These are phyloP conservation scores for Pluvialis apricaria DNA, from an alignment of 2,113 vertebrate genomes.

Conservation along the genomic window DNA sequence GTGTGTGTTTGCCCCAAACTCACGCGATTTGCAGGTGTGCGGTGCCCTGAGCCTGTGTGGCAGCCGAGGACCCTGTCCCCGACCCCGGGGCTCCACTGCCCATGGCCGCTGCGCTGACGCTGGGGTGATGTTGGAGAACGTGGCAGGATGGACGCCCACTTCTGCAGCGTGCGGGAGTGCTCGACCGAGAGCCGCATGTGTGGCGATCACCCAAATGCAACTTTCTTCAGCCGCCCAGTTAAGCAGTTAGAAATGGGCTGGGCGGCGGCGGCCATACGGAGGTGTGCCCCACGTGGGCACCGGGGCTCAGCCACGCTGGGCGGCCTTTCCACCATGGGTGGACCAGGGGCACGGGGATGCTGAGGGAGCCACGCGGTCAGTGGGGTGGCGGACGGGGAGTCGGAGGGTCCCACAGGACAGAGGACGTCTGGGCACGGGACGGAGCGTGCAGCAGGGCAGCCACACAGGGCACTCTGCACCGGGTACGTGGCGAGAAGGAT, in stretches of 20 bases:
- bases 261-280: rapidly evolving
- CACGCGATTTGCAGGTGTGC: rapidly evolving
- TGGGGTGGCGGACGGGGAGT: too few species aligned
- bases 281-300: too few species aligned
- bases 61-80: background rate
- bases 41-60: background rate
- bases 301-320: rapidly evolving
- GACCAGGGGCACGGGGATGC: background rate
- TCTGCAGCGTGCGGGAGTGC: background rate
- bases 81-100: background rate
- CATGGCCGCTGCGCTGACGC: background rate
- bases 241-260: background rate
- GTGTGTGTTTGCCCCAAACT: background rate
- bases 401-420: too few species aligned
- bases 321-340: background rate
- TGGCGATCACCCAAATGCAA: rapidly evolving
- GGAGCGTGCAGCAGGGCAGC: background rate
- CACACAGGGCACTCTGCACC: background rate
- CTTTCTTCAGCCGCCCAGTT: too few species aligned
- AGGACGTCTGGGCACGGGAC: background rate
- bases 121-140: background rate
- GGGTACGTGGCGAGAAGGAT: background rate
- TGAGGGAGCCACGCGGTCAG: background rate
- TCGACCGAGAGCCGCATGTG: rapidly evolving
- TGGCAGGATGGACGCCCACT: background rate